Conservation (phyloP, 2,797 vertebrate genomes). For the Craterocephalus amniculus region DNA sequence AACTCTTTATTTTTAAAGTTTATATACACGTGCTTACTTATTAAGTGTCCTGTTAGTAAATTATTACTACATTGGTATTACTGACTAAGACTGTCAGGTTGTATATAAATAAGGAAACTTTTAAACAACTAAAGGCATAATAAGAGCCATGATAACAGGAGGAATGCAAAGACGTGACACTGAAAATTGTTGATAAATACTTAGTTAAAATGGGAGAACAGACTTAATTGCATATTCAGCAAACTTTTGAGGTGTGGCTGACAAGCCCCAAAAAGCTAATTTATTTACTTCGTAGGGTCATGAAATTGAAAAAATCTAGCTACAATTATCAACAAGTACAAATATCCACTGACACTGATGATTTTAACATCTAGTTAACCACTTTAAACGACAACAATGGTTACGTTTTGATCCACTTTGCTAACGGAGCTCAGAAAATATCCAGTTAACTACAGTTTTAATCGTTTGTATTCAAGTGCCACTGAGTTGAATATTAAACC, state of each 20-base stretch:
- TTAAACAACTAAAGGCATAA: not conserved
- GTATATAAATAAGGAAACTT: not conserved
- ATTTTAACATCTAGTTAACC: not conserved
- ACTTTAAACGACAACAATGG: not conserved
- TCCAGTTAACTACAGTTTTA: not conserved
- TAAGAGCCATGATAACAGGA: not conserved
- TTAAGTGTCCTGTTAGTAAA: too few species aligned
- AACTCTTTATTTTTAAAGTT: too few species aligned
- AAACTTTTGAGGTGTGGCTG: not conserved
- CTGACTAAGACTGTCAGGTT: too few species aligned
- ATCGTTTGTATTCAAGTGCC: not conserved
- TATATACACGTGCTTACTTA: too few species aligned
- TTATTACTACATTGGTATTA: too few species aligned
- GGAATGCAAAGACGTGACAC: not conserved
- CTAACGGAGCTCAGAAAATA: too few species aligned
- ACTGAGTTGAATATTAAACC: not conserved
- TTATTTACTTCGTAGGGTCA: not conserved
- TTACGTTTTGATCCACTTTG: not conserved
- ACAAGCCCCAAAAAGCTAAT: not conserved
- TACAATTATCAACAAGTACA: not conserved
- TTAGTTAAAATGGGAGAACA: not conserved
- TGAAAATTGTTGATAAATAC: not conserved
- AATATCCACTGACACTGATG: not conserved
- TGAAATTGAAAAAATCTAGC: not conserved
- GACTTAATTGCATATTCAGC: not conserved